Conservation (phyloP, 2,888 invertebrate species). For the Dynastes tityus region DNA sequence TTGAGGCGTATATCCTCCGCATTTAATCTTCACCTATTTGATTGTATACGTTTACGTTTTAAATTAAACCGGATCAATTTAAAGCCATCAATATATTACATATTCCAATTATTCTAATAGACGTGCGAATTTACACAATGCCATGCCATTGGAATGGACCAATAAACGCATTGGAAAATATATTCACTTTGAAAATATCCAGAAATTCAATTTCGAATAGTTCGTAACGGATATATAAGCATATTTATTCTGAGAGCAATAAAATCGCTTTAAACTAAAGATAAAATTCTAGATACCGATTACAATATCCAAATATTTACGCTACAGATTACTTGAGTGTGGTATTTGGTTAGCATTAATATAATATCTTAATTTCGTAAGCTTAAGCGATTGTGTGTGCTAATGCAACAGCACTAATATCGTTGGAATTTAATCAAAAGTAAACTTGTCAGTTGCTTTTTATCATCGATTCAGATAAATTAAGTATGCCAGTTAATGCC, state of each 20-base stretch:
- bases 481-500: not conserved
- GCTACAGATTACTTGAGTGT: not conserved
- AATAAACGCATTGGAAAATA: not conserved
- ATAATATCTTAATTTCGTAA: conserved; percentile 22
- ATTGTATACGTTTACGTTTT: too few species aligned
- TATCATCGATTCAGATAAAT: conserved; percentile 9
- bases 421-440: conserved; percentile 22
- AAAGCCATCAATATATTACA: not conserved
- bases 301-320: conserved; percentile 27
- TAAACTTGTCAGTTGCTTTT: not conserved
- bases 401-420: not conserved
- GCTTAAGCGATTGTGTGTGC: not conserved
- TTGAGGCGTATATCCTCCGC: too few species aligned
- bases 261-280: conserved; percentile 20
- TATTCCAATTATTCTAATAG: not conserved
- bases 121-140: conserved; percentile 8
- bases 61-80: too few species aligned
- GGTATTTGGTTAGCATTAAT: conserved; percentile 7
- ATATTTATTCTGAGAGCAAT: conserved; percentile 16
- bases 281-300: conserved; percentile 22
- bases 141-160: not conserved
- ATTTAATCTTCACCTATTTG: too few species aligned
- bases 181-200: conserved; percentile 10
- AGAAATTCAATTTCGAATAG: conserved; percentile 1
- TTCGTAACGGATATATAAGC: not conserved